Percentiles rank a stretch among this genome's conserved stretches.
These are phyloP conservation scores for Athetis lepigone DNA, from an alignment of 2,888 invertebrate genomes.

Conservation along the genomic window DNA sequence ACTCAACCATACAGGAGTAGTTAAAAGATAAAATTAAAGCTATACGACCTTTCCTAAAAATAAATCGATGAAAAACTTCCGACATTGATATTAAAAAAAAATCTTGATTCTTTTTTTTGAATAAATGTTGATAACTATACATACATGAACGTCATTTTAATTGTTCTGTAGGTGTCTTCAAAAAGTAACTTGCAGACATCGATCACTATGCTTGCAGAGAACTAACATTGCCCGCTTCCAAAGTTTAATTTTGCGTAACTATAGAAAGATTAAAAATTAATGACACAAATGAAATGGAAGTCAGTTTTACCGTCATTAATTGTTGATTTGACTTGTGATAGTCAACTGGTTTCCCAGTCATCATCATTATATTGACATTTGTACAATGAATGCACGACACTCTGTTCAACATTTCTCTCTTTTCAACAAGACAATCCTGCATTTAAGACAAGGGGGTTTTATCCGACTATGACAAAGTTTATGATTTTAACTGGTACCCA, in stretches of 20 bases:
- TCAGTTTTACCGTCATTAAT: slow-evolving; percentile 12
- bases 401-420: slow-evolving; percentile 1
- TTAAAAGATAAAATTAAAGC: neutral
- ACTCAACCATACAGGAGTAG: no score
- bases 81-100: no score
- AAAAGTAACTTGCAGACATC: neutral
- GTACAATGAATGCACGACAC: slow-evolving; percentile 40
- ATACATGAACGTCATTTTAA: neutral
- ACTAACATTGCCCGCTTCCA: no score
- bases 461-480: no score
- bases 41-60: neutral
- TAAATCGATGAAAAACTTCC: neutral
- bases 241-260: slow-evolving; percentile 30
- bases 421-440: slow-evolving; percentile 20
- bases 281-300: slow-evolving; percentile 28
- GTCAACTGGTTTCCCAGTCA: slow-evolving; percentile 15
- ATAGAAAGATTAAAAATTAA: slow-evolving; percentile 29
- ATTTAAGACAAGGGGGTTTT: no score
- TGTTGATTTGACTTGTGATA: slow-evolving; percentile 36
- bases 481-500: no score
- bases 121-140: neutral
- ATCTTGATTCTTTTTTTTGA: no score
- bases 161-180: neutral
- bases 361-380: slow-evolving; percentile 34
- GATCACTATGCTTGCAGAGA: no score